Base-by-base conservation (phyloP, 2,888 invertebrate genomes). In the Plusia festucae region DNA sequence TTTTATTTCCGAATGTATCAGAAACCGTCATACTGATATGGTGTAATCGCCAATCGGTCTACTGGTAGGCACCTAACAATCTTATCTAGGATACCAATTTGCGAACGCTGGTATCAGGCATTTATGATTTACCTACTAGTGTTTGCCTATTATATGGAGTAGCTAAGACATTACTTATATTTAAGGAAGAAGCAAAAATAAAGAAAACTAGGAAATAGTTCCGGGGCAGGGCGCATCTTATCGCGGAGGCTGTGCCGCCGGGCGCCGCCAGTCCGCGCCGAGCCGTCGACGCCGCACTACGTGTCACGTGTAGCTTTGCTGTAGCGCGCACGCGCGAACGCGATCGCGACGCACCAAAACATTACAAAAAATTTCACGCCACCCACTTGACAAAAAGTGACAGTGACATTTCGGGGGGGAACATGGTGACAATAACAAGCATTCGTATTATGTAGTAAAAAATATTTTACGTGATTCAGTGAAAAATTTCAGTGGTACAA, bases 401-500 rank as follows among this genome's bases (percentile, higher is more conserved):
- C 94, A 94, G 93, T 94, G 94, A 94, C 94, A 88, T 93, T 93
- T 93, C 83, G 84, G 88, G 88, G 86, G 84, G 83, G 62, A 84
- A 81, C 85, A 74, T 73, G 78, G 83, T 90, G 92, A 93, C 93
- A 91, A 85, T 86, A 86, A 88, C 88, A 87, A 79, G 76, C 70
- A 78, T 76, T 82, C 67, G 68, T 77, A 78, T 70, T 73, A 82
- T 82, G 82, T 82, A 80, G 75, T 83, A 78, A 73, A 79, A 74
- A 74, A 68, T 73, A 78, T 71, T 78, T 71, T 70, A 62, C 53
- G 74, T 70, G 69, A 63, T 64, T 68, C 52, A 71, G 76, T 78
- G 73, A 64, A 72, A 83, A 84, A 79, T 87, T 83, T 69, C 74
- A 85, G 88, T 88, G 84, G 79, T 78, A 83, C 78, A 80, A 79